Evolutionary conservation across 2,888 invertebrate species (phyloP).

Genomic region (Nomada ferruginata): DNA sequence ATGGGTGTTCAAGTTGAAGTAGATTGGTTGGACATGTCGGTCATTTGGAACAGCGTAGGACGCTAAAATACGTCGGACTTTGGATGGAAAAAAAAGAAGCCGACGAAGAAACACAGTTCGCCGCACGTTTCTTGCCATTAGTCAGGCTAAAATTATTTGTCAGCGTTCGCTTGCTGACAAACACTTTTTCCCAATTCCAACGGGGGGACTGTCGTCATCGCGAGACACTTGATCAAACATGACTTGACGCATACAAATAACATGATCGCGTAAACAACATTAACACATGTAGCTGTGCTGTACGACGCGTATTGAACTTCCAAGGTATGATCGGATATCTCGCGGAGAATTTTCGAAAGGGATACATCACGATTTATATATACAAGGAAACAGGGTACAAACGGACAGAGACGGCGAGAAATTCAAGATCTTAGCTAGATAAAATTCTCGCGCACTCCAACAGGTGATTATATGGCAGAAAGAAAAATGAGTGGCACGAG

Average conservation of each 20-base stretch:
- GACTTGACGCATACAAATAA: slow-evolving; percentile 68
- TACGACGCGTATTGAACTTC: slow-evolving; percentile 30
- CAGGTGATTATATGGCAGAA: neutral
- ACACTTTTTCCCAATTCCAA: slow-evolving; percentile 67
- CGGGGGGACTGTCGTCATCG: slow-evolving; percentile 60
- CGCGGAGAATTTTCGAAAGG: neutral
- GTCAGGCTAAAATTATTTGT: slow-evolving; percentile 66
- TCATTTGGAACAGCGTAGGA: no score
- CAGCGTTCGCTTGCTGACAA: slow-evolving; percentile 66
- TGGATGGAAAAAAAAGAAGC: neutral
- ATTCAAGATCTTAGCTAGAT: neutral
- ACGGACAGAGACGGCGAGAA: neutral
- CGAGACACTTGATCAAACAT: slow-evolving; percentile 75
- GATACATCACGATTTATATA: no score
- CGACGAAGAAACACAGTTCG: neutral
- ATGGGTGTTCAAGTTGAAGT: no score
- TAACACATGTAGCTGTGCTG: slow-evolving; percentile 58
- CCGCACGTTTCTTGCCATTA: slow-evolving; percentile 43
- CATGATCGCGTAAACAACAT: slow-evolving; percentile 71
- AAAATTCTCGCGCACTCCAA: neutral
- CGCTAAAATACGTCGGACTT: neutral
- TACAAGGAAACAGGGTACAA: no score
- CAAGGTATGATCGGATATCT: slow-evolving; percentile 9
- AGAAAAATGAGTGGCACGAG: slow-evolving; percentile 10
- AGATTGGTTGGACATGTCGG: no score